Evolutionary conservation across 2,797 vertebrate genomes (phyloP), one percentile per base, ranked within the genome.

Genomic region (Chaenodraco wilsoni): DNA sequence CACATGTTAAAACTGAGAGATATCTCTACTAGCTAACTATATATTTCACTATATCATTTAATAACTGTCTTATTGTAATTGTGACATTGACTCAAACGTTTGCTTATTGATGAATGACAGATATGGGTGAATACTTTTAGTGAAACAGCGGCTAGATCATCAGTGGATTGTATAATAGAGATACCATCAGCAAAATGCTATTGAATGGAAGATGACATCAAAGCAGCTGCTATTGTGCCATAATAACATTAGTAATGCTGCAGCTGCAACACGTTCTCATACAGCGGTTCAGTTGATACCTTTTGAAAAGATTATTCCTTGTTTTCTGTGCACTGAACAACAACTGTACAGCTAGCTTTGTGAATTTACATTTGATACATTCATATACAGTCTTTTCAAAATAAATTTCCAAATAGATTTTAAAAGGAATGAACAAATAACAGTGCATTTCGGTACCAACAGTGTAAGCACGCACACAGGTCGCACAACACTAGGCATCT

Each of bases 31-130:
- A 37, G 6, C 33, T 9, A 37, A 37, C 33, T 37, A 37, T 37
- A 37, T 37, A 37, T 27, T 27, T 27, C 4, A 27, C 33, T 37
- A 37, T 37, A 37, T 55, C 9, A 49, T 61, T 49, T 14, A 61
- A 6, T 23, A 23, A 10, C 16, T 40, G 7, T 67, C 14, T 65
- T 43, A 48, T 72, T 51, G 45, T 60, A 31, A 51, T 37, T 10
- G 2, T 54, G 48, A 58, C 41, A 67, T 33, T 16, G 16, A 66
- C 56, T 66, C 16, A n/a, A 15, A 46, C 3, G 11, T 76, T 69
- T 69, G 11, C 52, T 75, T 41, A 52, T 45, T 61, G 49, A 61
- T 69, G 37, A 74, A 76, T 50, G 44, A 73, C 65, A 62, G 44
- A 60, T 27, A 17, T 44, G 61, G 27, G 3, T 11, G 54, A 59